Evolutionary conservation across 2,797 vertebrate genomes (phyloP).

Genomic region (Acanthurus leucopareius): DNA sequence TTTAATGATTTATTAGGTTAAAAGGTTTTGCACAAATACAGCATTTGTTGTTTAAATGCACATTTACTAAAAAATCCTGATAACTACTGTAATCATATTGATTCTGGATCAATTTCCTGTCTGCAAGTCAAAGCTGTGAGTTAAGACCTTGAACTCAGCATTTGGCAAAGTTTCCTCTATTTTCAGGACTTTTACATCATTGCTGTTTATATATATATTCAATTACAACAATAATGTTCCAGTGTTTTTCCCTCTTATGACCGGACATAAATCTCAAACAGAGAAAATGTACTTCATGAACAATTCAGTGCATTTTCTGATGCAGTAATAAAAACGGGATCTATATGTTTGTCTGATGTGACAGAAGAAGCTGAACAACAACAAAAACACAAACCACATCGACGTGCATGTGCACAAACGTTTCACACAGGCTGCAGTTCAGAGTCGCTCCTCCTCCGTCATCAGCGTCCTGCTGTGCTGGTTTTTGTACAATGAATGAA

Average conservation of each 20-base stretch:
- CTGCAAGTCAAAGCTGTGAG: too few species aligned
- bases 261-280: conserved; percentile 31
- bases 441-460: not conserved
- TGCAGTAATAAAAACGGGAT: conserved; percentile 30
- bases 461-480: conserved; percentile 8
- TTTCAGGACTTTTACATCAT: too few species aligned
- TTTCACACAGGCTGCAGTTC: not conserved
- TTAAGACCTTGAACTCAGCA: too few species aligned
- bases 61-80: too few species aligned
- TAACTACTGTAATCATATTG: too few species aligned
- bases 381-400: not conserved
- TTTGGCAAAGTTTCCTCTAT: too few species aligned
- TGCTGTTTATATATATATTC: too few species aligned
- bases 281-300: conserved; percentile 27
- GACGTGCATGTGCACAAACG: not conserved
- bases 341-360: not conserved
- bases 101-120: too few species aligned
- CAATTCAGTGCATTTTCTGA: conserved; percentile 38
- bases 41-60: too few species aligned
- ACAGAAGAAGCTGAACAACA: conserved; percentile 19
- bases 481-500: conserved; percentile 2
- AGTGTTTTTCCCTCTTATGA: not conserved
- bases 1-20: too few species aligned
- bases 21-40: too few species aligned
- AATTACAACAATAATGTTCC: too few species aligned